phyloP scores from a whole-genome alignment of 2,888 invertebrate species.

The Lasioglossum figueresi region DNA sequence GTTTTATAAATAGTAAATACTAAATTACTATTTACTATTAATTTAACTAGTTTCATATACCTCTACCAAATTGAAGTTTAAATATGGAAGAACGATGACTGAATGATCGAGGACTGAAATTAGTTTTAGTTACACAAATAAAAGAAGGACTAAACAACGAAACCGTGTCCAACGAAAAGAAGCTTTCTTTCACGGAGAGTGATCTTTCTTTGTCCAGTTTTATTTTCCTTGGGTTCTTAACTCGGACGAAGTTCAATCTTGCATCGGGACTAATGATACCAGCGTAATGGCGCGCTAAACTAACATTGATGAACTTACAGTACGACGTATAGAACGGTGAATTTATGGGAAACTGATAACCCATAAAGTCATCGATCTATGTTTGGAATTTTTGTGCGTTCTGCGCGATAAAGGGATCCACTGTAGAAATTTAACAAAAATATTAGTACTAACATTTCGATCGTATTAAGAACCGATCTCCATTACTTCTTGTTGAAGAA shows the following conservation, averaged over 20 bases:
- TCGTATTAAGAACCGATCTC: neutral
- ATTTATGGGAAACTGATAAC: slow-evolving; percentile 48
- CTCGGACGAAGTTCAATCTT: neutral
- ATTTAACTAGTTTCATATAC: no score
- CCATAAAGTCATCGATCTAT: slow-evolving; percentile 21
- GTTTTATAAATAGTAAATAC: no score
- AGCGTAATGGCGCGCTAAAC: slow-evolving; percentile 36
- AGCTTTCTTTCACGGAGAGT: neutral
- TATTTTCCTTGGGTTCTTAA: neutral
- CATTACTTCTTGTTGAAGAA: neutral
- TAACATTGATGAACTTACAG: slow-evolving; percentile 34
- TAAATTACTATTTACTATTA: no score
- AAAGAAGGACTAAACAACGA: neutral
- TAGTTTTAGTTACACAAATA: neutral
- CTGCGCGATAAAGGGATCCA: no score
- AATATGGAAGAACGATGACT: neutral
- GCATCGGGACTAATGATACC: slow-evolving; percentile 8
- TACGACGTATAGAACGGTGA: slow-evolving; percentile 16
- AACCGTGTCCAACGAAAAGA: neutral
- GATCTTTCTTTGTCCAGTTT: neutral
- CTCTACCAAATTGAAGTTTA: neutral
- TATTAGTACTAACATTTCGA: neutral
- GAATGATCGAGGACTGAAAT: neutral
- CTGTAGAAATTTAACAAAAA: neutral
- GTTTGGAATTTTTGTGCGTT: neutral